Evolutionary conservation across 2,113 vertebrate species (phyloP), one percentile per base, ranked within the genome.

Genomic region (Bettongia penicillata): DNA sequence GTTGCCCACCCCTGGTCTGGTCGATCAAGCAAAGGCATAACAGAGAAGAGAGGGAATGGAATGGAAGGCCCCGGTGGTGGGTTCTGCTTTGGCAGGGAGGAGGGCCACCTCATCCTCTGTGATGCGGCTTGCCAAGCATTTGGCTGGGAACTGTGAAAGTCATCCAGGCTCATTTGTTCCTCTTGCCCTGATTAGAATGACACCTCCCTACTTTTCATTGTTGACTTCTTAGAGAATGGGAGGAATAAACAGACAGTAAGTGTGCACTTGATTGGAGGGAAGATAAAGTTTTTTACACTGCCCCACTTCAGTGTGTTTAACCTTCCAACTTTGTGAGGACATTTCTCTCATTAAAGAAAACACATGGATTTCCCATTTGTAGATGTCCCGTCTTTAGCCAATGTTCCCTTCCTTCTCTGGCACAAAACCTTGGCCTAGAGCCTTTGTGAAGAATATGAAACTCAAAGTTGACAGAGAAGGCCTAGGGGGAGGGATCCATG

Each of bases 121-220:
- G 51, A 68, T 12, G 28, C 11, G 8, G 9, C 93, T 95, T 97
- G 92, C 91, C 90, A 50, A 8, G 24, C 31, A 7, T 97, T 98
- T 97, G 96, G n/a, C 93, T 96, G 93, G 94, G 53, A 92, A 94
- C 96, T 98, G 97, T 84, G 97, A 95, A 98, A 97, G 12, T 68
- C 93, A 97, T 95, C 90, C n/a, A 95, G 97, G 95, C 92, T 94
- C 92, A 43, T 91, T 97, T 96, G 53, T 96, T 98, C 96, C 97
- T 98, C 91, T 89, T 28, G 37, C 26, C 55, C 94, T 97, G 98
- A 93, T 98, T 98, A 95, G 93, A 96, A 25, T 97, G 95, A 26
- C 25, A 61, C 68, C 50, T 49, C 92, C 93, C 84, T 93, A 89
- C 94, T 98, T 96, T 97, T 95, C 77, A 43, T 43, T 84, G 24